Evolutionary conservation across 2,797 vertebrate genomes (phyloP), one percentile per base, ranked within the genome.

Genomic region (Notolepis coatsorum): DNA sequence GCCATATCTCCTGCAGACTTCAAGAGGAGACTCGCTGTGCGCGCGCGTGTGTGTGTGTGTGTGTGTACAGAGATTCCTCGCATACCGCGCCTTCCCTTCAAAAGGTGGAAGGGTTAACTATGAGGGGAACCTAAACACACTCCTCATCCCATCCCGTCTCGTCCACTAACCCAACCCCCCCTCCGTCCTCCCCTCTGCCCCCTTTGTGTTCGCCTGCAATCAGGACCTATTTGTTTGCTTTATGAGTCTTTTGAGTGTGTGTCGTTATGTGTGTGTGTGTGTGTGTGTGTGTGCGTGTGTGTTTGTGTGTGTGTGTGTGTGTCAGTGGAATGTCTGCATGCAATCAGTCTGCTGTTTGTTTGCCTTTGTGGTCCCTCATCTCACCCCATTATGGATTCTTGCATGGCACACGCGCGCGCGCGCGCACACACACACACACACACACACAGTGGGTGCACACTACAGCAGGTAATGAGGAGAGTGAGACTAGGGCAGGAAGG

Each of bases 401-500:
- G 30, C 39, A 43, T 7, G 67, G 52, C 7, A 27, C 23, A 7
- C 45, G 1, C 1, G 13, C 17, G 7, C 43, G n/a, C 18, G 3
- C 17, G 13, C 21, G 5, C 43, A 3, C 9, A 7, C 15, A 7
- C 43, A 46, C 17, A 5, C 21, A n/a, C 20, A 25, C 20, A 2
- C 33, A 39, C 15, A 28, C 2, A 45, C 13, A 33, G n/a, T n/a
- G n/a, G n/a, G n/a, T n/a, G n/a, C n/a, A n/a, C n/a, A n/a, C n/a
- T n/a, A 88, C 84, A 89, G 79, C 85, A 84, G 77, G 82, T 81
- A 81, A 82, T 87, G 82, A 87, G 70, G 71, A 77, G 78, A 76
- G 83, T 69, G 84, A 79, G 78, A 87, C 80, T 8, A 20, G 70
- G 45, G 68, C 92, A 93, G 91, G 91, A 94, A 94, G 89, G 84